Evolutionary conservation across 53 echinoderm and acorn worm genomes (phyloP).

Genomic region (Astropecten irregularis): DNA sequence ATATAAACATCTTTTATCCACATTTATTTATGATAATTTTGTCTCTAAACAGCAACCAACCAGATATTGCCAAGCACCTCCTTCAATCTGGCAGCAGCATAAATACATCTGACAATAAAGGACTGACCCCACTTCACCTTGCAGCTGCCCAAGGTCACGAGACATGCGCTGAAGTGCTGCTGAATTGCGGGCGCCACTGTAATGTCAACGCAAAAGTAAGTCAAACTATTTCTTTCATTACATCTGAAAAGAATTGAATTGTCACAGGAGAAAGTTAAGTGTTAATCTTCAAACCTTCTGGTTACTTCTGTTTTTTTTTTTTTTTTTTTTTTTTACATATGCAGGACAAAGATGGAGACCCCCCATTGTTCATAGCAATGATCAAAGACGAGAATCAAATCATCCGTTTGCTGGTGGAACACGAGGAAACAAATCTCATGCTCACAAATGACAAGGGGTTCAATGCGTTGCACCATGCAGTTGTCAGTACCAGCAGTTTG

Average conservation of each 20-base stretch:
- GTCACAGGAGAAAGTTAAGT: no score
- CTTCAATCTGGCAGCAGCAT: constrained; percentile 43
- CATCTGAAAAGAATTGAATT: no score
- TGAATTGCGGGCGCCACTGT: neutral
- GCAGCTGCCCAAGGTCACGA: constrained; percentile 66
- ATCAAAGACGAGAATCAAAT: constrained; percentile 1
- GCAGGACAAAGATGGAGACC: constrained; percentile 73
- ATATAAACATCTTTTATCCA: neutral
- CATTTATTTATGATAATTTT: neutral
- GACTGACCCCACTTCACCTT: constrained; percentile 62
- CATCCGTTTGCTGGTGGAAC: constrained; percentile 7
- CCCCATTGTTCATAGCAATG: constrained; percentile 16
- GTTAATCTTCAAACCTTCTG: no score
- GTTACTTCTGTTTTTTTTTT: neutral
- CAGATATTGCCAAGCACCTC: no score
- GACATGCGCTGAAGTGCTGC: constrained; percentile 58
- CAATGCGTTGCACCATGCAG: constrained; percentile 64
- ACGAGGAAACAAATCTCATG: constrained; percentile 24
- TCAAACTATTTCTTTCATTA: no score
- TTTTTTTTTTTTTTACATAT: neutral
- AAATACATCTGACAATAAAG: constrained; percentile 44
- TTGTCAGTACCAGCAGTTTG: constrained; percentile 18
- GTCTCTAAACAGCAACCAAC: no score
- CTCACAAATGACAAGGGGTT: constrained; percentile 60
- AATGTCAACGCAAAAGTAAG: constrained; percentile 21